Conservation (phyloP, 1,140 invertebrate genomes). For the Lepidurus couesii region DNA sequence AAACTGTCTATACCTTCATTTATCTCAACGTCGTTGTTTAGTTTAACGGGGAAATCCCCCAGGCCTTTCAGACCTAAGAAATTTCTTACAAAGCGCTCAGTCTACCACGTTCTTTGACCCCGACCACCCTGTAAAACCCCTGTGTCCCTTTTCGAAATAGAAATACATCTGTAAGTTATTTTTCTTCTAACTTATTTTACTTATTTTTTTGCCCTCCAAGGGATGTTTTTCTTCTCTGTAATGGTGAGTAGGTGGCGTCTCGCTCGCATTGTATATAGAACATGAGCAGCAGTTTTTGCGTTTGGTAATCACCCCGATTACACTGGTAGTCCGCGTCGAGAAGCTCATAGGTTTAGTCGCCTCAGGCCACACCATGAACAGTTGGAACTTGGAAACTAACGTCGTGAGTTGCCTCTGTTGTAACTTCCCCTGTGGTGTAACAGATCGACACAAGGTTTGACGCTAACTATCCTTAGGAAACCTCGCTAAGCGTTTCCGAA, state of each 20-base stretch:
- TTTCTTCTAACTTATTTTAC: background rate
- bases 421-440: background rate
- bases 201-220: background rate
- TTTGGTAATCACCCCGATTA: background rate
- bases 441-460: too few relatives aligned
- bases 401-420: background rate
- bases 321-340: background rate
- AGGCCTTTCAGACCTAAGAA: too few relatives aligned
- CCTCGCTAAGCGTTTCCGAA: too few relatives aligned
- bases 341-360: background rate
- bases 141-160: background rate
- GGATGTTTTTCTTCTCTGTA: background rate
- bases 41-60: too few relatives aligned
- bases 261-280: background rate
- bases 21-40: too few relatives aligned
- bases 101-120: too few relatives aligned
- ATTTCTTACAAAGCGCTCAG: too few relatives aligned
- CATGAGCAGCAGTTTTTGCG: slow-evolving; percentile 9
- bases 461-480: too few relatives aligned
- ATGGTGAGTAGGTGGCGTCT: background rate
- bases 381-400: background rate
- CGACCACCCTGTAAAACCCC: too few relatives aligned
- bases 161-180: background rate
- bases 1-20: too few relatives aligned
- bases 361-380: background rate